These are phyloP conservation scores for Bombus turneri DNA, from an alignment of 1,140 invertebrate species.

Conservation along the genomic window DNA sequence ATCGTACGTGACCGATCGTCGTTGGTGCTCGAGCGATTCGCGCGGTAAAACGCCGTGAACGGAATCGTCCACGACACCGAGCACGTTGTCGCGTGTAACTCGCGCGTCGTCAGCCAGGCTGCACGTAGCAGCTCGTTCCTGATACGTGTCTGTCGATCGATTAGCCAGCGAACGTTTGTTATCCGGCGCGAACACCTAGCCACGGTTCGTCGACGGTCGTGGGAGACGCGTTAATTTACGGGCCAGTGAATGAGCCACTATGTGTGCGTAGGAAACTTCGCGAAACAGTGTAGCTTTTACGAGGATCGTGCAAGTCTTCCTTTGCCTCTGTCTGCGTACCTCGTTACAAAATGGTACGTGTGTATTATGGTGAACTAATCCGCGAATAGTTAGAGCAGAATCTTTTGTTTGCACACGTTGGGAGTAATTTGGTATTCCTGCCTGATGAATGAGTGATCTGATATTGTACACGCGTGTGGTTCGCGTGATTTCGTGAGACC, in stretches of 20 bases:
- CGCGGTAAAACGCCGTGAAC: conserved; percentile 57
- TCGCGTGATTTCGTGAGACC: not conserved
- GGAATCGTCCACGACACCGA: conserved; percentile 47
- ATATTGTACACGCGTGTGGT: not conserved
- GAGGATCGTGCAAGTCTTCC: not conserved
- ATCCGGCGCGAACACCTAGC: not conserved
- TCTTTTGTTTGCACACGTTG: conserved; percentile 12
- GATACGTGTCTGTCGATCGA: conserved; percentile 30
- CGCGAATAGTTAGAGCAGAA: not conserved
- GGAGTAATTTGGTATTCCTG: not conserved
- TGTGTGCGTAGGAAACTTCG: not conserved
- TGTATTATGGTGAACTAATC: not conserved
- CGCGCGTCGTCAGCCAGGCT: not conserved
- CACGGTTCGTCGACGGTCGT: conserved; percentile 19
- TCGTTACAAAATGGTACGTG: conserved; percentile 12
- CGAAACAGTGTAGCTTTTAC: not conserved
- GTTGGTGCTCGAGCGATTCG: conserved; percentile 34
- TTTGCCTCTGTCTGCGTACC: not conserved
- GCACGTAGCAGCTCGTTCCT: not conserved
- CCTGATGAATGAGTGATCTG: conserved; percentile 1
- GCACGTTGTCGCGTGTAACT: conserved; percentile 35
- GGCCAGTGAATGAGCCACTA: not conserved
- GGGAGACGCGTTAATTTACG: conserved; percentile 32
- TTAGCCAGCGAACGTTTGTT: not conserved
- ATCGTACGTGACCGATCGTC: conserved; percentile 61